These are phyloP conservation scores for Cynopterus sphinx DNA, from an alignment of 2,797 vertebrate genomes.

Conservation along the genomic window DNA sequence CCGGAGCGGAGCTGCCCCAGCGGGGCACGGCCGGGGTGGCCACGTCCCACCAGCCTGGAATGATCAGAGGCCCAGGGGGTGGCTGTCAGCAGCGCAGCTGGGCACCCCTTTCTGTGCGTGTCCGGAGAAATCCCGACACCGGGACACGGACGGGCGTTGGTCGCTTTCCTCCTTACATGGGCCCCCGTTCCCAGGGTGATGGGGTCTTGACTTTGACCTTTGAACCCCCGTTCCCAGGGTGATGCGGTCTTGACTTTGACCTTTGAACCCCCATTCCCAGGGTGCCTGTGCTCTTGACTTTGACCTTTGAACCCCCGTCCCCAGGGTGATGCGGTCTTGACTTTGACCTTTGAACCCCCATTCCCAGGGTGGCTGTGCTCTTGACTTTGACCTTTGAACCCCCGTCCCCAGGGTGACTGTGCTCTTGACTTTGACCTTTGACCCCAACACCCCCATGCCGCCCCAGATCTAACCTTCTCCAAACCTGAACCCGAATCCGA, in stretches of 20 bases:
- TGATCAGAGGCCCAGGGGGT: fast-evolving
- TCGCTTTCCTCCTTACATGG: background rate
- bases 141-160: too few species aligned
- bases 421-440: background rate
- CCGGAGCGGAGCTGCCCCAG: fast-evolving
- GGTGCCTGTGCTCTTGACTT: background rate
- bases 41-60: background rate
- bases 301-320: background rate
- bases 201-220: too few species aligned
- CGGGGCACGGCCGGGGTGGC: fast-evolving
- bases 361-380: too few species aligned
- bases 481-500: background rate
- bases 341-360: too few species aligned
- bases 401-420: background rate
- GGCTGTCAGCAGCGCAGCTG: background rate
- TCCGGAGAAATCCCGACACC: background rate
- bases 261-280: background rate
- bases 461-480: background rate
- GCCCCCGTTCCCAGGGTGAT: too few species aligned
- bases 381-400: too few species aligned
- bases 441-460: too few species aligned
- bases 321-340: too few species aligned
- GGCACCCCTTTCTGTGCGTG: background rate
- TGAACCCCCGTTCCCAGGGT: too few species aligned
- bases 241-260: background rate